phyloP scores from a whole-genome alignment of 2,797 vertebrate genomes.

The Manis javanica region DNA sequence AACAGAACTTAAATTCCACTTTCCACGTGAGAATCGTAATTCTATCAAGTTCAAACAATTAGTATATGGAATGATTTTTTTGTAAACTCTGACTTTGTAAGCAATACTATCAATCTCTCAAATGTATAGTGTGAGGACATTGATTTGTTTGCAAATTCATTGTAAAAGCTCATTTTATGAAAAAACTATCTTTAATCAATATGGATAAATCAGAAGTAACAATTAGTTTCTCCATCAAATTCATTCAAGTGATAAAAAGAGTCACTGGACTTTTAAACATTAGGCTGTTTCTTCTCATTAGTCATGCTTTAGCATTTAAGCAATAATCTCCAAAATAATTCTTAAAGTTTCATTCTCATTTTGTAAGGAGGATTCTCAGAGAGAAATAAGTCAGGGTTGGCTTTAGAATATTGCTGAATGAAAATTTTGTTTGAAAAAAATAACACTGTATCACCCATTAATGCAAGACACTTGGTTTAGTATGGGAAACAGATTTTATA shows the following conservation, averaged over 20 bases:
- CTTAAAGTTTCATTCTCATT: background rate
- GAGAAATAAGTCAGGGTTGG: background rate
- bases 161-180: conserved; percentile 24
- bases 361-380: background rate
- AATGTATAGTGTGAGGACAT: background rate
- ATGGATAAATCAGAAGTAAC: background rate
- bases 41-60: conserved; percentile 19
- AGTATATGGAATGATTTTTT: conserved; percentile 46
- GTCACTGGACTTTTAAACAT: background rate
- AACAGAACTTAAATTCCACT: conserved; percentile 47
- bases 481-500: background rate
- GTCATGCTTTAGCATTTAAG: background rate
- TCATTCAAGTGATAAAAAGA: background rate
- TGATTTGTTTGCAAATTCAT: conserved; percentile 27
- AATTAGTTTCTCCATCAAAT: background rate
- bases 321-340: background rate
- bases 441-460: background rate
- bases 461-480: background rate
- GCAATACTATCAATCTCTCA: background rate
- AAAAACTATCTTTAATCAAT: conserved; percentile 12
- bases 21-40: conserved; percentile 20
- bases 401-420: background rate
- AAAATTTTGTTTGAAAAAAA: background rate
- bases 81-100: conserved; percentile 26
- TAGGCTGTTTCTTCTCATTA: background rate